Percentiles rank a stretch among this genome's conserved stretches.
These are phyloP conservation scores for Odocoileus hemionus DNA, from an alignment of 2,113 vertebrate species.

Conservation along the genomic window DNA sequence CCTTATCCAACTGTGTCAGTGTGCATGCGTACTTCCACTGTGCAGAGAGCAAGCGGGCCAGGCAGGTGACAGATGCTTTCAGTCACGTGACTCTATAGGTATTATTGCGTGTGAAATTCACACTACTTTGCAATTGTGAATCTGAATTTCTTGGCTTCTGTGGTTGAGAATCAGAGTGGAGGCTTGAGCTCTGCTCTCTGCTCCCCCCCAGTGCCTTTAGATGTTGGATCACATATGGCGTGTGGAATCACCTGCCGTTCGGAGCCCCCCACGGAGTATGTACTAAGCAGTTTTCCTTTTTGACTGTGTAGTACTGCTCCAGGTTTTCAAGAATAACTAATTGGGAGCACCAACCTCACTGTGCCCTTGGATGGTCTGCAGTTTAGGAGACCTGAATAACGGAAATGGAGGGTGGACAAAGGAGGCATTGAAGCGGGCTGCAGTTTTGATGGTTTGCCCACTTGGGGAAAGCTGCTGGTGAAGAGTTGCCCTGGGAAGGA, in stretches of 20 bases:
- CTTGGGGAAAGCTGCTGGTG: slow-evolving; percentile 23
- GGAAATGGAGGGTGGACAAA: slow-evolving; percentile 23
- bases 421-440: slow-evolving; percentile 3
- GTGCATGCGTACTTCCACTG: background rate
- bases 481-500: background rate
- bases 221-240: slow-evolving; percentile 49
- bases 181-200: background rate
- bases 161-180: slow-evolving; percentile 19
- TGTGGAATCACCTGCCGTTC: slow-evolving; percentile 46
- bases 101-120: background rate
- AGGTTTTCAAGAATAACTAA: slow-evolving; percentile 70
- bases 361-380: slow-evolving; percentile 70
- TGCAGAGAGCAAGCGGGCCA: background rate
- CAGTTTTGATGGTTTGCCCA: background rate
- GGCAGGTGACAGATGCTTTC: background rate
- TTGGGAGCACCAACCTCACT: slow-evolving; percentile 66
- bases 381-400: slow-evolving; percentile 36
- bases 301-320: slow-evolving; percentile 34
- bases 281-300: slow-evolving; percentile 66
- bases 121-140: background rate
- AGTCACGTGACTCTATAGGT: background rate
- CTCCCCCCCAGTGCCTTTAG: slow-evolving; percentile 6
- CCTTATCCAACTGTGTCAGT: background rate
- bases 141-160: slow-evolving; percentile 32
- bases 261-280: slow-evolving; percentile 29